Evolutionary conservation across 1,140 invertebrate genomes (phyloP).

Genomic region (Drosophila azteca): DNA sequence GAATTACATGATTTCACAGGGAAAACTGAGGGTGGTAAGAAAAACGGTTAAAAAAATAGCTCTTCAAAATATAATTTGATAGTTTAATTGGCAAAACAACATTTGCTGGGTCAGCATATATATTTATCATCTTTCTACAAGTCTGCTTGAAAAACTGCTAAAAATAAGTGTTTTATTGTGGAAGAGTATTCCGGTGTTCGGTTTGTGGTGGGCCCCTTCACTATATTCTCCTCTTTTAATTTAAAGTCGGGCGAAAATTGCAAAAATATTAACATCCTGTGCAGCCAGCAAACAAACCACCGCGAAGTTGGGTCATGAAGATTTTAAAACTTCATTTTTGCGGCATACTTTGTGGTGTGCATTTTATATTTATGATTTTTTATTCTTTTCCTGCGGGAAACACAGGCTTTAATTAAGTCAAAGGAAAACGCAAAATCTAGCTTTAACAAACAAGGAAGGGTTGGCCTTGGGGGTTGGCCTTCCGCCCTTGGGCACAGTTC

Average conservation of each 20-base stretch:
- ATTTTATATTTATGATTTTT: conserved; percentile 47
- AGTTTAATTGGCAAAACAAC: no score
- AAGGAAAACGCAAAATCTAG: conserved; percentile 34
- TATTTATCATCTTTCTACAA: no score
- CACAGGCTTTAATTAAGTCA: conserved; percentile 64
- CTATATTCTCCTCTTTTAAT: conserved; percentile 44
- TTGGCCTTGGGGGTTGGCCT: background rate
- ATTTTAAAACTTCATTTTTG: conserved; percentile 56
- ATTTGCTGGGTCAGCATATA: no score
- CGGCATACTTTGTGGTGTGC: conserved; percentile 20
- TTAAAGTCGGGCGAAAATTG: conserved; percentile 61
- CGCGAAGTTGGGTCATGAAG: conserved; percentile 20
- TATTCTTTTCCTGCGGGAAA: conserved; percentile 11
- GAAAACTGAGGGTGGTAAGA: no score
- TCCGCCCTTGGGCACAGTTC: conserved; percentile 17
- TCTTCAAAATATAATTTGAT: no score
- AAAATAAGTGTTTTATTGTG: no score
- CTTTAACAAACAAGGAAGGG: background rate
- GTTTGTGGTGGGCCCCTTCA: no score
- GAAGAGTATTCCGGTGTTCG: background rate
- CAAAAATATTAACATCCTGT: conserved; percentile 69
- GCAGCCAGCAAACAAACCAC: conserved; percentile 20
- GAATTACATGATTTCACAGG: no score
- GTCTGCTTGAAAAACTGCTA: no score
- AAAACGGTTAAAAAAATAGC: no score